Evolutionary conservation across 2,113 vertebrate species (phyloP).

Genomic region (Martes martes): DNA sequence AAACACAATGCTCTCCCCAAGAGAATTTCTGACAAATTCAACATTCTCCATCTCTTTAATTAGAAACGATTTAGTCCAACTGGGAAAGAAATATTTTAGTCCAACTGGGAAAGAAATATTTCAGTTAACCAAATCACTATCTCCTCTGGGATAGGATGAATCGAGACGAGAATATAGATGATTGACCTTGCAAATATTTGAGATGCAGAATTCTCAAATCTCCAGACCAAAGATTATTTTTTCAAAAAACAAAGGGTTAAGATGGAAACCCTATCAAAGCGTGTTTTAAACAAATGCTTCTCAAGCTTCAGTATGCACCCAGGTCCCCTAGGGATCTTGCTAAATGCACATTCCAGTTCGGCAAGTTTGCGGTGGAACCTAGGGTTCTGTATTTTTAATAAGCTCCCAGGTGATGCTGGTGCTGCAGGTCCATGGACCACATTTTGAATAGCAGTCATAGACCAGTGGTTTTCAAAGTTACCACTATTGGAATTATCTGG

Average conservation of each 20-base stretch:
- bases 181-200: neutral
- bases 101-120: neutral
- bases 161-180: neutral
- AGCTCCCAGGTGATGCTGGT: neutral
- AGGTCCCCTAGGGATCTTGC: neutral
- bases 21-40: constrained; percentile 1
- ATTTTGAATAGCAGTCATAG: neutral
- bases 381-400: neutral
- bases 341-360: neutral
- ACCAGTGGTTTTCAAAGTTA: neutral
- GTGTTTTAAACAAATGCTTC: neutral
- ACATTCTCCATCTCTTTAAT: neutral
- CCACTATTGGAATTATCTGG: neutral
- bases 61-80: neutral
- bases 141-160: neutral
- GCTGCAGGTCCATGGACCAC: neutral
- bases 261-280: neutral
- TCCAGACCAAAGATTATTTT: neutral
- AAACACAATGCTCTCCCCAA: neutral
- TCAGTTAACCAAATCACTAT: constrained; percentile 21
- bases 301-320: neutral
- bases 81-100: neutral
- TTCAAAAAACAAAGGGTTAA: neutral
- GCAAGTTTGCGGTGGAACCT: neutral
- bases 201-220: neutral